Conservation (phyloP, 2,888 invertebrate genomes). For the Anoplius nigerrimus region DNA sequence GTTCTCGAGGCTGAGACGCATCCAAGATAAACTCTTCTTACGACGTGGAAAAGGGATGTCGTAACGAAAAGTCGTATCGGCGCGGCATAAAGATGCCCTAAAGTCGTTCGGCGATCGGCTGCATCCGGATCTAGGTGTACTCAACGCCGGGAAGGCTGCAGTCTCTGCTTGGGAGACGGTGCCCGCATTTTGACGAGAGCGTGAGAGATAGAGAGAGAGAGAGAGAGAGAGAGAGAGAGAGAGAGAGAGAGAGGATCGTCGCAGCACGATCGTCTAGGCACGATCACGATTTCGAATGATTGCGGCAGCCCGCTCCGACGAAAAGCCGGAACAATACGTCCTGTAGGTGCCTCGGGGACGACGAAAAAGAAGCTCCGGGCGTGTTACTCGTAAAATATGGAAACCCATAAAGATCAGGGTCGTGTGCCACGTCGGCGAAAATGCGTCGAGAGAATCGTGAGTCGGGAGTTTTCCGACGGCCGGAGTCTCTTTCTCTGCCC, state of each 20-base stretch:
- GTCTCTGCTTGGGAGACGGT: background rate
- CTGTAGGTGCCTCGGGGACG: constrained; percentile 30
- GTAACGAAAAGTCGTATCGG: no score
- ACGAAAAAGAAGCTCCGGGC: constrained; percentile 37
- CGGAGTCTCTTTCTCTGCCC: background rate
- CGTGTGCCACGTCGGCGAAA: constrained; percentile 54
- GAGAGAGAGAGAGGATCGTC: no score
- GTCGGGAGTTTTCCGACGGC: constrained; percentile 35
- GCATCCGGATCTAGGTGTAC: background rate
- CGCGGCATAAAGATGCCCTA: background rate
- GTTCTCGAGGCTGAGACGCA: no score
- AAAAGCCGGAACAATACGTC: constrained; percentile 55
- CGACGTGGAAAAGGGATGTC: no score
- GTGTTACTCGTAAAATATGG: constrained; percentile 57
- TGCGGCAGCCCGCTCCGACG: background rate
- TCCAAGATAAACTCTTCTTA: no score
- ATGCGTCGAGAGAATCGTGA: constrained; percentile 40
- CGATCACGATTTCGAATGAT: no score
- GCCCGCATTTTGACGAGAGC: no score
- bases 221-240: no score
- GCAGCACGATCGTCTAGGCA: no score
- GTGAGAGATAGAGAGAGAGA: no score
- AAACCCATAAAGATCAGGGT: constrained; percentile 55
- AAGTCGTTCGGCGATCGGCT: constrained; percentile 1
- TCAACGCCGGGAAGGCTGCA: background rate